Percentiles rank a stretch among this genome's conserved stretches.
Evolutionary conservation across 2,797 vertebrate genomes (phyloP).

Genomic region (Apodemus agrarius): DNA sequence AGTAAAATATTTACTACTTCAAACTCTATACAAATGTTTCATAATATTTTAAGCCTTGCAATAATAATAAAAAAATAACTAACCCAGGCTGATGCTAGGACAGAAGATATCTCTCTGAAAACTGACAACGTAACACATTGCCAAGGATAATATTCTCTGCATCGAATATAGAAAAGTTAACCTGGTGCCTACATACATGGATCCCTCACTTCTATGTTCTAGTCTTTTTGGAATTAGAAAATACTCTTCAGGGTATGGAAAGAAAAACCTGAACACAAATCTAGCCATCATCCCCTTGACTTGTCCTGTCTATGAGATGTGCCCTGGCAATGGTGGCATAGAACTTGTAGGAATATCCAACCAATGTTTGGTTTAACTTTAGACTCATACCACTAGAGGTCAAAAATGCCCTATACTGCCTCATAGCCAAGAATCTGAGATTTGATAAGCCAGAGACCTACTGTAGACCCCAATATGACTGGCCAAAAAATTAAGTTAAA

Average conservation of each 20-base stretch:
- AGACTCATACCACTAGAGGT: background rate
- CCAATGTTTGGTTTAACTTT: background rate
- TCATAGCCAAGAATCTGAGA: background rate
- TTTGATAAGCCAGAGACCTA: background rate
- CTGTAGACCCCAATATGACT: background rate
- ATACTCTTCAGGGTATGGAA: background rate
- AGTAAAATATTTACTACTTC: constrained; percentile 3
- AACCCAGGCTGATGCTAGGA: background rate
- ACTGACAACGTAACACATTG: background rate
- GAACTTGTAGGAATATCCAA: background rate
- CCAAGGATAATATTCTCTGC: background rate
- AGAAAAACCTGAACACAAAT: background rate
- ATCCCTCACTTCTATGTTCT: background rate
- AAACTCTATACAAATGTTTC: background rate
- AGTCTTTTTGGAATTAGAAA: background rate
- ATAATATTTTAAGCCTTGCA: background rate
- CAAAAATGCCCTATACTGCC: background rate
- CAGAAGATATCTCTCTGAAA: background rate
- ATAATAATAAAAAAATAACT: background rate
- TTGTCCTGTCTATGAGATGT: background rate
- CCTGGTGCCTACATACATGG: background rate
- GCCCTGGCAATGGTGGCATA: background rate
- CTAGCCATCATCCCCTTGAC: background rate
- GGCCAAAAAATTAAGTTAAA: too few relatives aligned
- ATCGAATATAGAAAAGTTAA: background rate